Evolutionary conservation across 2,888 invertebrate genomes (phyloP), one percentile per base, ranked within the genome.

Genomic region (Hypercompe scribonia): DNA sequence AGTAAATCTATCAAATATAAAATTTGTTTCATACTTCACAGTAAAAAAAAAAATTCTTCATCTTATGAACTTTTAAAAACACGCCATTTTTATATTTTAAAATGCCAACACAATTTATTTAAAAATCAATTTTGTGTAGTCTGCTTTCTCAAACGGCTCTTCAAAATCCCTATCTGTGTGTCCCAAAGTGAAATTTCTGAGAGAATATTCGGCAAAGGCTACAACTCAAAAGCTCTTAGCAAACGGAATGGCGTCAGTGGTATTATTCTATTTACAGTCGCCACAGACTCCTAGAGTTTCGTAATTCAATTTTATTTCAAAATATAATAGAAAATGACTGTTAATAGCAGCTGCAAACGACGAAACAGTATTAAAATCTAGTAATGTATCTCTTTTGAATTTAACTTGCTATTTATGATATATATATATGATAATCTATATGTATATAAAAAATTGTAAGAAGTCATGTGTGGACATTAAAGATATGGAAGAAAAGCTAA

Each of bases 261-360:
- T 70, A 46, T 63, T 70, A 70, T 24, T 70, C 46, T 46, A 63
- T 61, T 61, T 28, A 63, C 69, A 69, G 42, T 42, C 36, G 21
- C 24, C 46, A 46, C 69, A 21, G 31, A 10, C 42, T 63, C 15
- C 18, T 42, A 61, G 33, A 42, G 63, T 21, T 69, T 18, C 31
- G 33, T 63, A 63, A 63, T 33, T 63, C 39, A 63, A 36, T 69
- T 2, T 33, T 31, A 69, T 69, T 63, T 54, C 54, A 15, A 13
- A 50, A 31, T 54, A 46, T 24, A 46, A 63, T 11, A 13, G 69
- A 58, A 69, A 36, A 63, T n/a, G 3, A 31, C 46, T 58, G 3
- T 58, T 7, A 33, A 34, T 15, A 63, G 18, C 21, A 33, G 33
- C 21, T 63, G 58, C 13, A 58, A 58, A 28, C 28, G 28, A 28